These are phyloP conservation scores for Gymnoscelis rufifasciata DNA, from an alignment of 2,888 invertebrate genomes.

Conservation along the genomic window DNA sequence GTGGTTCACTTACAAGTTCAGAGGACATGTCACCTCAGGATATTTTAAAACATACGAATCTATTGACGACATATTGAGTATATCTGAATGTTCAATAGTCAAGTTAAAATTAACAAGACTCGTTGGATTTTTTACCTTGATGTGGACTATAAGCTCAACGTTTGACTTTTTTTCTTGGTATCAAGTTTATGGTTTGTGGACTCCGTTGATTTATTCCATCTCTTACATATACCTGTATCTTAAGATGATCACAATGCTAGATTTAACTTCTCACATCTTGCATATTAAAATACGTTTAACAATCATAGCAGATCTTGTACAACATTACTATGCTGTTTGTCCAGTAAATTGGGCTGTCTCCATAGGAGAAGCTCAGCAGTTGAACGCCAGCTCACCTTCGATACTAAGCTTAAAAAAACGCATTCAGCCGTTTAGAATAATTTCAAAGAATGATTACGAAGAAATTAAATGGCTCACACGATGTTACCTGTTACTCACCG, in stretches of 20 bases:
- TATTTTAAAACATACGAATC: slow-evolving; percentile 51
- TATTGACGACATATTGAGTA: slow-evolving; percentile 49
- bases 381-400: slow-evolving; percentile 13
- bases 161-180: slow-evolving; percentile 51
- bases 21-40: slow-evolving; percentile 40
- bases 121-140: slow-evolving; percentile 33
- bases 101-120: slow-evolving; percentile 38
- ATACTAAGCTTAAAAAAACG: slow-evolving; percentile 8
- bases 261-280: slow-evolving; percentile 52
- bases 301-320: slow-evolving; percentile 42
- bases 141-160: slow-evolving; percentile 43
- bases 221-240: slow-evolving; percentile 52
- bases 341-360: slow-evolving; percentile 25
- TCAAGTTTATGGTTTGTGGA: slow-evolving; percentile 37
- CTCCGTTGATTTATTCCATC: slow-evolving; percentile 38
- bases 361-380: slow-evolving; percentile 32
- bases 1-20: slow-evolving; percentile 50
- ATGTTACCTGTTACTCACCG: slow-evolving; percentile 54
- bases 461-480: slow-evolving; percentile 44
- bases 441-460: slow-evolving; percentile 20
- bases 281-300: slow-evolving; percentile 50
- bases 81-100: slow-evolving; percentile 34
- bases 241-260: slow-evolving; percentile 55
- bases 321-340: slow-evolving; percentile 34
- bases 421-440: slow-evolving; percentile 15